These are phyloP conservation scores for Zeus faber DNA, from an alignment of 2,113 vertebrate genomes.

Conservation along the genomic window DNA sequence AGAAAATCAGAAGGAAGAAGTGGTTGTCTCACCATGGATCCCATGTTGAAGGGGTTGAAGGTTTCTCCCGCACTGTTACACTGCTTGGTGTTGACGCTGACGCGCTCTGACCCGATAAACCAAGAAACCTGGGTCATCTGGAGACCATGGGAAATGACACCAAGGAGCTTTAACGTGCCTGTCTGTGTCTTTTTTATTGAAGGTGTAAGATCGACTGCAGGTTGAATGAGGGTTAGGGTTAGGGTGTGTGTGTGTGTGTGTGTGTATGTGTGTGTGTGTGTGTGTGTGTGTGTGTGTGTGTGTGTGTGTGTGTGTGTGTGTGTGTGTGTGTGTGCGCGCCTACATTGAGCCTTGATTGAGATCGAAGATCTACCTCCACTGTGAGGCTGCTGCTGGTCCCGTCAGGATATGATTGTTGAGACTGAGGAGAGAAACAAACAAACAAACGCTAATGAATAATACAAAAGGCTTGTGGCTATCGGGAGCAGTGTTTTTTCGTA, in stretches of 20 bases:
- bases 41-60: conserved; percentile 75
- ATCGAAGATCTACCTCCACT: conserved; percentile 49
- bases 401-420: conserved; percentile 69
- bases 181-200: no score
- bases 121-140: conserved; percentile 39
- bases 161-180: no score
- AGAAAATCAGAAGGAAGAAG: neutral
- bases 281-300: neutral
- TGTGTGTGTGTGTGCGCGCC: conserved; percentile 19
- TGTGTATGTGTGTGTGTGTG: neutral
- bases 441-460: neutral
- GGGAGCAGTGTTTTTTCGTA: no score
- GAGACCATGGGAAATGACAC: no score
- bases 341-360: conserved; percentile 27
- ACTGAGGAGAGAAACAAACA: conserved; percentile 41
- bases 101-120: conserved; percentile 44
- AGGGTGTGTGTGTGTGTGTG: neutral
- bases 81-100: neutral
- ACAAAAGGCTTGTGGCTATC: no score
- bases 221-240: no score
- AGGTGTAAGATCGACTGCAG: no score
- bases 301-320: neutral
- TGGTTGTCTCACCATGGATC: conserved; percentile 48
- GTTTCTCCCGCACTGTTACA: conserved; percentile 42
- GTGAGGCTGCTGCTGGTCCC: conserved; percentile 63